Evolutionary conservation across 92 coral and sea anemone genomes (phyloP).

Genomic region (Siderastrea radians): DNA sequence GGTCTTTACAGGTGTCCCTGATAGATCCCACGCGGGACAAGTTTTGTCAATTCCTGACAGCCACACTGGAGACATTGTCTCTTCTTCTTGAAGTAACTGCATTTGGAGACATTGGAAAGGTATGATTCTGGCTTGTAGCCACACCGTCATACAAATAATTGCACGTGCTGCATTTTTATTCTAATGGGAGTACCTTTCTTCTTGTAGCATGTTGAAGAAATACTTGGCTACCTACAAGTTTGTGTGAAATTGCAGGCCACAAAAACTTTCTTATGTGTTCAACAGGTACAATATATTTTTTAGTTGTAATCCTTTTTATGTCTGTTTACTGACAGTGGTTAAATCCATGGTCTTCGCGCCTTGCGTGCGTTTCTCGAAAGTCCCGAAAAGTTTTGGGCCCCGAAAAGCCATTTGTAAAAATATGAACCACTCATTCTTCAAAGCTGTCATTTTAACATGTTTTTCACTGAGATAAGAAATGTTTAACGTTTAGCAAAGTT

Average conservation of each 20-base stretch:
- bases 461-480: too few species aligned
- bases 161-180: not conserved
- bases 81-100: constrained; percentile 88
- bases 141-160: not conserved
- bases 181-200: not conserved
- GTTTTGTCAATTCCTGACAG: constrained; percentile 81
- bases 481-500: too few species aligned
- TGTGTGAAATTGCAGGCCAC: constrained; percentile 87
- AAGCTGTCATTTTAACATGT: too few species aligned
- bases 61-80: constrained; percentile 82
- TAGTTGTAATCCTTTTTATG: not conserved
- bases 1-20: constrained; percentile 69
- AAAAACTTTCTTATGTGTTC: constrained; percentile 90
- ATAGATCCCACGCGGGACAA: constrained; percentile 79
- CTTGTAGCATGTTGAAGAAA: constrained; percentile 96
- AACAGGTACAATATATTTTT: constrained; percentile 73
- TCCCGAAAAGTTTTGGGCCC: too few species aligned
- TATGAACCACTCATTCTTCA: too few species aligned
- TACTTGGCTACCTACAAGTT: constrained; percentile 93
- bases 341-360: too few species aligned
- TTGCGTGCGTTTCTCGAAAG: too few species aligned
- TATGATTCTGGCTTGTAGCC: constrained; percentile 18
- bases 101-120: constrained; percentile 95
- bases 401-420: too few species aligned
- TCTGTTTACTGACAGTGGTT: not conserved